These are phyloP conservation scores for Grus americana DNA, from an alignment of 2,113 vertebrate genomes.

Conservation along the genomic window DNA sequence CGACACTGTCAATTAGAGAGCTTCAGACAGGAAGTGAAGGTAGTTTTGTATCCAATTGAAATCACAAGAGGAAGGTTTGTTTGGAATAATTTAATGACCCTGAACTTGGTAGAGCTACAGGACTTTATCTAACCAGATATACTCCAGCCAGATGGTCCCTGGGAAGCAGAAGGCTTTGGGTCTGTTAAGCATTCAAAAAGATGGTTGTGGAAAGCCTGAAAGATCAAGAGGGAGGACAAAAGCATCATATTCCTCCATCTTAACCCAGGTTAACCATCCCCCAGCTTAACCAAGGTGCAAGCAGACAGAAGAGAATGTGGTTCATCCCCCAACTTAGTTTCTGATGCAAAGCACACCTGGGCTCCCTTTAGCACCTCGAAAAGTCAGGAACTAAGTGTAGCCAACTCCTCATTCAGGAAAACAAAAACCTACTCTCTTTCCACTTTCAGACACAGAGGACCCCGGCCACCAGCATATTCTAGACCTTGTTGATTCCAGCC, in stretches of 20 bases:
- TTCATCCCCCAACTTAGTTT: neutral
- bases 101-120: slow-evolving; percentile 1
- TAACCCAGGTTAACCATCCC: neutral
- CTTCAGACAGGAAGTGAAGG: neutral
- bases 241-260: neutral
- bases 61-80: slow-evolving; percentile 29
- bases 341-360: neutral
- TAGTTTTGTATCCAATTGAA: neutral
- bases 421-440: neutral
- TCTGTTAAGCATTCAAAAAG: neutral
- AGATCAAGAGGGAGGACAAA: neutral
- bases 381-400: neutral
- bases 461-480: neutral
- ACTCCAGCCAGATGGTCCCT: neutral
- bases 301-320: fast-evolving
- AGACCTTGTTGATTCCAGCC: neutral
- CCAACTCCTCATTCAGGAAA: neutral
- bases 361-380: neutral
- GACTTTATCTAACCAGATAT: neutral
- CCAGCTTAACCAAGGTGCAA: neutral
- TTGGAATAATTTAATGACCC: slow-evolving; percentile 16
- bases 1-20: neutral
- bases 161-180: slow-evolving; percentile 9
- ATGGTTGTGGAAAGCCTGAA: neutral
- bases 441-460: neutral